Evolutionary conservation across 2,888 invertebrate species (phyloP).

Genomic region (Caprella mutica): DNA sequence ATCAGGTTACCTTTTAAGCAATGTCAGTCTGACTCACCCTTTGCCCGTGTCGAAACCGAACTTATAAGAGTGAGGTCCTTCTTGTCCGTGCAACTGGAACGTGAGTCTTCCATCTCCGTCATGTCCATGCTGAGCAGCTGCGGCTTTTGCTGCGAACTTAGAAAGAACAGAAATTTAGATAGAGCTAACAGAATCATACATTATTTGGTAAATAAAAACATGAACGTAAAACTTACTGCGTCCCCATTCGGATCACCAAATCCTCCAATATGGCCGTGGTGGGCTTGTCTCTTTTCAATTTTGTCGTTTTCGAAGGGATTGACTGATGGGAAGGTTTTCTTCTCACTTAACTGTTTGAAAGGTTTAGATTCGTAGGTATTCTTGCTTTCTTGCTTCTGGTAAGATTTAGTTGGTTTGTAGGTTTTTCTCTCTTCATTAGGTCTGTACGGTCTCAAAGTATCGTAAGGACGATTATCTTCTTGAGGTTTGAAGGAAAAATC

Average conservation of each 20-base stretch:
- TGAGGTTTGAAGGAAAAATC: too few species aligned
- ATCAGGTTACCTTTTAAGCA: too few species aligned
- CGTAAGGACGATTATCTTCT: too few species aligned
- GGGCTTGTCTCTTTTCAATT: conserved; percentile 16
- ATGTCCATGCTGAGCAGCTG: conserved; percentile 12
- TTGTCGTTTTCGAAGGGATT: too few species aligned
- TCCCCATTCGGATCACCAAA: conserved; percentile 12
- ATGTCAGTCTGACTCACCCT: conserved; percentile 52
- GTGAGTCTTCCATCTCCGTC: conserved; percentile 35
- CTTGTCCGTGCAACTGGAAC: conserved; percentile 70
- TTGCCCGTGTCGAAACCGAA: conserved; percentile 74
- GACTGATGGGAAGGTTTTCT: too few species aligned
- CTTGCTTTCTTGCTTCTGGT: too few species aligned
- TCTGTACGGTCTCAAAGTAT: too few species aligned
- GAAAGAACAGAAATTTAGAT: not conserved
- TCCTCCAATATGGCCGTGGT: not conserved
- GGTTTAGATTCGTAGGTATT: too few species aligned
- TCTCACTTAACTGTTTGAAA: too few species aligned
- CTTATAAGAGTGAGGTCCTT: conserved; percentile 68
- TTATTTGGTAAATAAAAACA: not conserved
- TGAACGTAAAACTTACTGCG: not conserved
- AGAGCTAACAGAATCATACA: not conserved
- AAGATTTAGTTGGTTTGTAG: too few species aligned
- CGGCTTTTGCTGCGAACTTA: conserved; percentile 22
- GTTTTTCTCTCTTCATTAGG: too few species aligned